phyloP scores from a whole-genome alignment of 2,888 invertebrate species.

The Tipula unca region DNA sequence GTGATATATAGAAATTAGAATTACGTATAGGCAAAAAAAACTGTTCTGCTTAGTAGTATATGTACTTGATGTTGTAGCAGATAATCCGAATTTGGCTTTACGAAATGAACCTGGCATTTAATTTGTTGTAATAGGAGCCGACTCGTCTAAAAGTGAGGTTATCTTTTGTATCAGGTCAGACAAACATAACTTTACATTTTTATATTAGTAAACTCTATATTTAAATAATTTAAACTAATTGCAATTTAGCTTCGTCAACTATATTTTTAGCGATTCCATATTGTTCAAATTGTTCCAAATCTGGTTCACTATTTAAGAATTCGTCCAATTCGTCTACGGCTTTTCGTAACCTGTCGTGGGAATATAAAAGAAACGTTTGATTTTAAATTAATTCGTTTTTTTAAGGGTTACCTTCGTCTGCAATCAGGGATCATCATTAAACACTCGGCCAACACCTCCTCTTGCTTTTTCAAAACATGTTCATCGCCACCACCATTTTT shows the following conservation, averaged over 20 bases:
- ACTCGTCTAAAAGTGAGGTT: too few relatives aligned
- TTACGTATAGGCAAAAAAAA: too few relatives aligned
- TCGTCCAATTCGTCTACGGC: slow-evolving; percentile 69
- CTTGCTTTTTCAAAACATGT: slow-evolving; percentile 71
- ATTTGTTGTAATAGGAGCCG: too few relatives aligned
- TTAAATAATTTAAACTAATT: slow-evolving; percentile 44
- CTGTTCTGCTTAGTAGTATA: too few relatives aligned
- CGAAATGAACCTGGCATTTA: too few relatives aligned
- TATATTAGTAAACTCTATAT: background rate
- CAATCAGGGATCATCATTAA: slow-evolving; percentile 91
- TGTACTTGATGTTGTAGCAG: too few relatives aligned
- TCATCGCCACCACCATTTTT: slow-evolving; percentile 72
- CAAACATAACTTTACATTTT: background rate
- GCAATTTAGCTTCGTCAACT: slow-evolving; percentile 55
- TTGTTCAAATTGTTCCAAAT: slow-evolving; percentile 63
- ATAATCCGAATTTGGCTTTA: too few relatives aligned
- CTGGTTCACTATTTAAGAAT: slow-evolving; percentile 63
- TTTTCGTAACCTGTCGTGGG: slow-evolving; percentile 49
- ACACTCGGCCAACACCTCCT: slow-evolving; percentile 81
- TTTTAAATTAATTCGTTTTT: background rate
- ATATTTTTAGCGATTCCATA: slow-evolving; percentile 59
- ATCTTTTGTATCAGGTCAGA: background rate
- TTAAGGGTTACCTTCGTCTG: slow-evolving; percentile 50
- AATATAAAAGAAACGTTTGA: slow-evolving; percentile 27
- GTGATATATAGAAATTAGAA: too few relatives aligned